Conservation (phyloP, 2,113 vertebrate genomes). For the Chaetodon trifascialis region DNA sequence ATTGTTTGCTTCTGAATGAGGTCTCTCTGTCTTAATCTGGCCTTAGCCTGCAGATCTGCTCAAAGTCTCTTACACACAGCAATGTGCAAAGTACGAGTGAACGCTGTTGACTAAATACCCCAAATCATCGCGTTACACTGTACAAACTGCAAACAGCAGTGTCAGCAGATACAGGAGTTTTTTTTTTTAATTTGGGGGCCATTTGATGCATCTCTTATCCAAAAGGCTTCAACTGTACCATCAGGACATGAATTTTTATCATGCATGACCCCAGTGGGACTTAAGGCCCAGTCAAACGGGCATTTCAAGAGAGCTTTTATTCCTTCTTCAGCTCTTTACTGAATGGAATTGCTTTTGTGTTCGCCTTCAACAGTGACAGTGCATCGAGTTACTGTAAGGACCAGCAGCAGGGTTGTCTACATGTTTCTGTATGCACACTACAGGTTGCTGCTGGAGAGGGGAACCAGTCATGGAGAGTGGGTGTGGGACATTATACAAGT, state of each 20-base stretch:
- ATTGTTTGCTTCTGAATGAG: slow-evolving; percentile 84
- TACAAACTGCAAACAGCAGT: slow-evolving; percentile 28
- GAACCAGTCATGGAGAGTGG: too few relatives aligned
- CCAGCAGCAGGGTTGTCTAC: neutral
- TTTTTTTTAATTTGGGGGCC: slow-evolving; percentile 12
- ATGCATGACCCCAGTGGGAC: neutral
- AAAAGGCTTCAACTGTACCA: neutral
- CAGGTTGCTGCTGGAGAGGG: too few relatives aligned
- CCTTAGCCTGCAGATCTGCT: slow-evolving; percentile 77
- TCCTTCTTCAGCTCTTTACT: too few relatives aligned
- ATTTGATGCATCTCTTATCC: neutral
- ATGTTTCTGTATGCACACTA: slow-evolving; percentile 4
- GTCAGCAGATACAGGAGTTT: slow-evolving; percentile 32
- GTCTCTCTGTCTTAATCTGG: slow-evolving; percentile 82
- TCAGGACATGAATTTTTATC: neutral
- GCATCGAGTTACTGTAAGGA: neutral
- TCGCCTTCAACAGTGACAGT: slow-evolving; percentile 8
- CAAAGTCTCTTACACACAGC: slow-evolving; percentile 79
- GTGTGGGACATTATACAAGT: slow-evolving; percentile 1
- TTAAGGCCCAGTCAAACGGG: neutral
- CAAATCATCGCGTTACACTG: slow-evolving; percentile 32
- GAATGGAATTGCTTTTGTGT: neutral
- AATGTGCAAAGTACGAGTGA: slow-evolving; percentile 61
- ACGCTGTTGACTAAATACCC: slow-evolving; percentile 41
- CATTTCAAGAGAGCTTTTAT: neutral